Percentiles rank a stretch among this genome's conserved stretches.
Conservation (phyloP, 2,113 vertebrate species). For the Myiopsitta monachus region DNA sequence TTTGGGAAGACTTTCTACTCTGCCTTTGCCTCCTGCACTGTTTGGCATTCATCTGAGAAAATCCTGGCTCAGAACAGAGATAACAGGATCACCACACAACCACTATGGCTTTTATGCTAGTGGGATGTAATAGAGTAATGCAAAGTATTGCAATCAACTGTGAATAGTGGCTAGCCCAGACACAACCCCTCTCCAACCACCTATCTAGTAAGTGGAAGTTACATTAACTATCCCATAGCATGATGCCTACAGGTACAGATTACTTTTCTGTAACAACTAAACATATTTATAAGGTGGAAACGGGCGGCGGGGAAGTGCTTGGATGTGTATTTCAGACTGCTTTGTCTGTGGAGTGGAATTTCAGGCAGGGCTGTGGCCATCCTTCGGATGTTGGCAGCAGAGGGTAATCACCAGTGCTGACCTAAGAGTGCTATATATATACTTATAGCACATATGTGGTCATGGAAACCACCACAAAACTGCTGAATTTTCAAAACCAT, state of each 20-base stretch:
- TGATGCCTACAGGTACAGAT: neutral
- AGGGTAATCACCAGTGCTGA: neutral
- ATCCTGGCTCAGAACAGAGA: neutral
- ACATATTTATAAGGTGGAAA: neutral
- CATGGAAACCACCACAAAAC: conserved; percentile 52
- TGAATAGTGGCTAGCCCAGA: neutral
- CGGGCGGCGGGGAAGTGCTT: neutral
- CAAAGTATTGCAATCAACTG: neutral
- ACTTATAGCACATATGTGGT: neutral
- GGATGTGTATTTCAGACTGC: neutral
- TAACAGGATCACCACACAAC: neutral
- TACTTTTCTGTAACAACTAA: neutral
- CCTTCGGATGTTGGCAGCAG: neutral
- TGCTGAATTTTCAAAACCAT: conserved; percentile 51
- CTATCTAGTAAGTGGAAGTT: neutral
- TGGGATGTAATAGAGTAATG: neutral
- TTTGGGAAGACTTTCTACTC: neutral
- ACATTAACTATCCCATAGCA: neutral
- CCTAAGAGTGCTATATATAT: neutral
- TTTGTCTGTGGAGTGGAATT: neutral
- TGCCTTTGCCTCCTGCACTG: neutral
- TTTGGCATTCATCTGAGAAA: neutral
- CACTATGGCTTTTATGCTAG: neutral
- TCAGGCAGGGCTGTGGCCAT: neutral
- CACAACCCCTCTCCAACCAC: neutral